Percentiles rank a stretch among this genome's conserved stretches.
Evolutionary conservation across 2,113 vertebrate genomes (phyloP).

Genomic region (Hippopotamus amphibius): DNA sequence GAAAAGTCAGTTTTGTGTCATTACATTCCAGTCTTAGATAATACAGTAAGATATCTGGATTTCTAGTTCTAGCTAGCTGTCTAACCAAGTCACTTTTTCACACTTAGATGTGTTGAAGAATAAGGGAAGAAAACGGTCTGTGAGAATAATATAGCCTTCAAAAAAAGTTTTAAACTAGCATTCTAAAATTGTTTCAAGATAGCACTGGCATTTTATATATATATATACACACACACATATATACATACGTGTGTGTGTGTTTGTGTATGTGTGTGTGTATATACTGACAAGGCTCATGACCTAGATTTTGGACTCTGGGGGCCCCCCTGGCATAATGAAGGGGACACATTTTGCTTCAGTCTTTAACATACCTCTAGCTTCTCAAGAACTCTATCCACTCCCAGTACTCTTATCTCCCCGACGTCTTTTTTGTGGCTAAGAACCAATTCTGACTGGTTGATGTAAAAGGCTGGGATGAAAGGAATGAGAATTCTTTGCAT

Average conservation of each 20-base stretch:
- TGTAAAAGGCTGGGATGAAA: conserved; percentile 84
- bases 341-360: background rate
- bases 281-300: background rate
- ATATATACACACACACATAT: too few relatives aligned
- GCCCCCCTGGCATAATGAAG: background rate
- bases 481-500: conserved; percentile 78
- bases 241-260: too few relatives aligned
- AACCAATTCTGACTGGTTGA: conserved; percentile 81
- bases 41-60: background rate
- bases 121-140: background rate
- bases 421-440: conserved; percentile 66
- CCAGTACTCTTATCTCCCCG: conserved; percentile 75
- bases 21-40: background rate
- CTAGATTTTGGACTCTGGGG: background rate
- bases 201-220: background rate
- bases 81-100: background rate
- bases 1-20: background rate
- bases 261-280: too few relatives aligned
- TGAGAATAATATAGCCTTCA: background rate
- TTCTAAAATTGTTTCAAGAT: background rate
- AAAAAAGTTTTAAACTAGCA: background rate
- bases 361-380: conserved; percentile 79
- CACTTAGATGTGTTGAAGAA: background rate
- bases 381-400: conserved; percentile 78
- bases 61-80: background rate